phyloP scores from a whole-genome alignment of 1,140 invertebrate species.

The Thereuonema tuberculata region DNA sequence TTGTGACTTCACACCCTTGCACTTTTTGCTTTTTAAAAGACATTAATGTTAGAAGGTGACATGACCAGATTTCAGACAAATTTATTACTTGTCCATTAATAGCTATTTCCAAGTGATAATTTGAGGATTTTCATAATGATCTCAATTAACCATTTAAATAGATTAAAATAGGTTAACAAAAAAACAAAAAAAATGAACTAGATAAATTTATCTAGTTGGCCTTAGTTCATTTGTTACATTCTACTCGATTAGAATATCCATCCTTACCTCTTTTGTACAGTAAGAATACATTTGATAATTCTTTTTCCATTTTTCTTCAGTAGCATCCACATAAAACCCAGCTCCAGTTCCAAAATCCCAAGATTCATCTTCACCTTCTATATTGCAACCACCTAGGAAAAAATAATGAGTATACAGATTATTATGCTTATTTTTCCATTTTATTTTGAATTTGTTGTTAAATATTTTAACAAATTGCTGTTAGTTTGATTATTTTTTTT shows the following conservation, averaged over 20 bases:
- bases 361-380: conserved; percentile 74
- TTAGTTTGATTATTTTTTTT: not conserved
- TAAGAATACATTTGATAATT: conserved; percentile 97
- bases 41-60: too few relatives aligned
- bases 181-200: not conserved
- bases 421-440: too few relatives aligned
- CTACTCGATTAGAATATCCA: too few relatives aligned
- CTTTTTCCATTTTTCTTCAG: conserved; percentile 74
- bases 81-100: too few relatives aligned
- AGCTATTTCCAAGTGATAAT: too few relatives aligned
- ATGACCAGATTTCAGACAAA: too few relatives aligned
- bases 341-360: conserved; percentile 93
- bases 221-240: too few relatives aligned
- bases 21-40: too few relatives aligned
- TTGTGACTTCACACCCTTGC: too few relatives aligned
- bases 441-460: not conserved
- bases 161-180: too few relatives aligned
- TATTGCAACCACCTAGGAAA: conserved; percentile 54
- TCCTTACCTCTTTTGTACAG: conserved; percentile 68
- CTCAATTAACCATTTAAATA: too few relatives aligned
- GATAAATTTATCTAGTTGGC: not conserved
- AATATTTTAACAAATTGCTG: not conserved
- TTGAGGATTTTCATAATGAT: too few relatives aligned
- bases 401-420: not conserved
- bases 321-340: conserved; percentile 92